Percentiles rank a stretch among this genome's conserved stretches.
Evolutionary conservation across 37 sponge, comb jelly and placozoan species (phyloP).

Genomic region (Sycon ciliatum): DNA sequence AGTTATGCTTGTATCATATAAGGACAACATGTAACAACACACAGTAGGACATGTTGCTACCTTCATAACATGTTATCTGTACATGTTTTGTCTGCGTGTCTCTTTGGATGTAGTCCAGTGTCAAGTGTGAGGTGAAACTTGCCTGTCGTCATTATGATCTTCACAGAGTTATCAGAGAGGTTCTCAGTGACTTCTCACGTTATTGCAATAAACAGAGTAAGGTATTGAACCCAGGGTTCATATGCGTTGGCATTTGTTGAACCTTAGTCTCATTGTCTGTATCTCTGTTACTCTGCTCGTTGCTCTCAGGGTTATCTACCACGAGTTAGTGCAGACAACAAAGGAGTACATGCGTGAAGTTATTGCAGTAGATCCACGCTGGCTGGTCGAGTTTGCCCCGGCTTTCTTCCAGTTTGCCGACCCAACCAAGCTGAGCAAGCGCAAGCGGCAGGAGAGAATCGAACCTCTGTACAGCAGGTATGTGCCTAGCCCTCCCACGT

Average conservation of each 20-base stretch:
- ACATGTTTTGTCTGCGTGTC: too few relatives aligned
- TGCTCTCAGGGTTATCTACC: slow-evolving; percentile 78
- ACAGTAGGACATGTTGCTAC: too few relatives aligned
- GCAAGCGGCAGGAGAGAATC: slow-evolving; percentile 82
- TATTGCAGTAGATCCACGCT: slow-evolving; percentile 83
- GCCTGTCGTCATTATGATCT: too few relatives aligned
- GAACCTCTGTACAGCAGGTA: slow-evolving; percentile 93
- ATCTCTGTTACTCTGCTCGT: neutral
- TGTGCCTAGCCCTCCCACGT: neutral
- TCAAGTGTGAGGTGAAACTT: too few relatives aligned
- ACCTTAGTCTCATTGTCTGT: neutral
- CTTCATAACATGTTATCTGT: too few relatives aligned
- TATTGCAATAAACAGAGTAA: too few relatives aligned
- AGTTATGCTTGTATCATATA: too few relatives aligned
- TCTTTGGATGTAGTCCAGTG: too few relatives aligned
- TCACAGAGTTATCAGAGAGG: too few relatives aligned
- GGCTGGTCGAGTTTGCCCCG: slow-evolving; percentile 98
- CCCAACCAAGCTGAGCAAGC: slow-evolving; percentile 85
- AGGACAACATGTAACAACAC: too few relatives aligned
- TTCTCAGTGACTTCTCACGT: too few relatives aligned
- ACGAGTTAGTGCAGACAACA: slow-evolving; percentile 92
- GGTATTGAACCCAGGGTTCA: too few relatives aligned
- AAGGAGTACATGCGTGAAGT: slow-evolving; percentile 96
- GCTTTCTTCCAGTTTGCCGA: slow-evolving; percentile 90
- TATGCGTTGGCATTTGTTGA: neutral